These are phyloP conservation scores for Halcyon malimbica DNA, from an alignment of 2,113 vertebrate genomes.

Conservation along the genomic window DNA sequence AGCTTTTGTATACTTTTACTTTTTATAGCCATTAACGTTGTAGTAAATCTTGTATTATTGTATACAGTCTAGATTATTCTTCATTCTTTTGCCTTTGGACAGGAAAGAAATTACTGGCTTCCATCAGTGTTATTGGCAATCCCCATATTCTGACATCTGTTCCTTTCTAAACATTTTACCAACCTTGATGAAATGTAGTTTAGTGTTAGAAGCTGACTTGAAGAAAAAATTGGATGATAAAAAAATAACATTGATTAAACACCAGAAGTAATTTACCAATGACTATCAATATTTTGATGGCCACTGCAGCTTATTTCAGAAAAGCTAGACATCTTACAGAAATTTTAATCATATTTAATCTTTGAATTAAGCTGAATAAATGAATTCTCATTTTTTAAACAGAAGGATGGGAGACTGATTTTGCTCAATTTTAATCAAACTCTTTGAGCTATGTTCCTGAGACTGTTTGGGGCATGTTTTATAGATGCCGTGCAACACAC, in stretches of 20 bases:
- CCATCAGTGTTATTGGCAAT: conserved; percentile 91
- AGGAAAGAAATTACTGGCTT: conserved; percentile 91
- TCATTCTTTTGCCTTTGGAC: conserved; percentile 89
- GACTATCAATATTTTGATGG: conserved; percentile 73
- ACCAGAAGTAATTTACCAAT: conserved; percentile 73
- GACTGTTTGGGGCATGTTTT: conserved; percentile 49
- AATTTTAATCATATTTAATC: conserved; percentile 74
- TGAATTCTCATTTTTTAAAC: conserved; percentile 63
- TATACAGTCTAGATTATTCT: conserved; percentile 76
- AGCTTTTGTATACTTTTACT: conserved; percentile 70
- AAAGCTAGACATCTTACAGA: conserved; percentile 67
- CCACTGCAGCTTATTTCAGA: conserved; percentile 59
- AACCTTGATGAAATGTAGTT: conserved; percentile 89
- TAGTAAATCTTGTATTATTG: conserved; percentile 74
- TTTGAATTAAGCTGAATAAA: conserved; percentile 74
- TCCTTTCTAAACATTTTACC: conserved; percentile 93
- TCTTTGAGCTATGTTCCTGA: conserved; percentile 18
- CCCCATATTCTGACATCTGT: conserved; percentile 92
- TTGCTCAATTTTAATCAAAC: conserved; percentile 68
- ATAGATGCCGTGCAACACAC: not conserved
- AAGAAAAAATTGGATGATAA: conserved; percentile 74
- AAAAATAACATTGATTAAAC: conserved; percentile 76
- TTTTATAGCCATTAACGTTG: conserved; percentile 74
- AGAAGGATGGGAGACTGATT: conserved; percentile 45
- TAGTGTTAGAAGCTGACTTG: conserved; percentile 73